Evolutionary conservation across 2,888 invertebrate species (phyloP).

Genomic region (Heliconius sara): DNA sequence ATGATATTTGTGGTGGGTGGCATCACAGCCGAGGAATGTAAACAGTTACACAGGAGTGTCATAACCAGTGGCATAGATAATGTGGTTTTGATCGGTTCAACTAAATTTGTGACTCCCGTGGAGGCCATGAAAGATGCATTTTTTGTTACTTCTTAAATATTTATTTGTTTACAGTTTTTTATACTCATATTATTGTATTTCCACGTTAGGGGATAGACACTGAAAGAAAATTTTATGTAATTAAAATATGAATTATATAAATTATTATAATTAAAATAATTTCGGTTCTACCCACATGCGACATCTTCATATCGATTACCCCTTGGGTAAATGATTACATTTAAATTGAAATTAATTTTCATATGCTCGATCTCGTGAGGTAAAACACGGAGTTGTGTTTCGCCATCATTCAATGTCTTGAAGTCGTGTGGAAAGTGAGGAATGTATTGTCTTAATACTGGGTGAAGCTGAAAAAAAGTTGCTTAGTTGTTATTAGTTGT

Average conservation of each 20-base stretch:
- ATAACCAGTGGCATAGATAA: slow-evolving; percentile 79
- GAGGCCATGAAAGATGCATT: slow-evolving; percentile 72
- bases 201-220: too few relatives aligned
- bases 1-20: slow-evolving; percentile 88
- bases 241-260: not conserved
- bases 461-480: not conserved
- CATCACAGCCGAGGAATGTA: slow-evolving; percentile 86
- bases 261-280: too few relatives aligned
- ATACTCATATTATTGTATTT: not conserved
- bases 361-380: not conserved
- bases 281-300: too few relatives aligned
- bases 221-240: not conserved
- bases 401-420: too few relatives aligned
- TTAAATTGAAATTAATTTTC: not conserved
- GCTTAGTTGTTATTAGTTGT: not conserved
- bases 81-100: slow-evolving; percentile 71
- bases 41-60: slow-evolving; percentile 74
- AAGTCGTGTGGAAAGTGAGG: too few relatives aligned
- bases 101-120: slow-evolving; percentile 68
- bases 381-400: not conserved
- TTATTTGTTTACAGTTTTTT: not conserved
- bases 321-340: not conserved
- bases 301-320: too few relatives aligned
- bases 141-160: slow-evolving; percentile 14
- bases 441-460: too few relatives aligned